Percentiles rank a stretch among this genome's conserved stretches.
Conservation (phyloP, 2,888 invertebrate genomes). For the Amphipyra tragopoginis region DNA sequence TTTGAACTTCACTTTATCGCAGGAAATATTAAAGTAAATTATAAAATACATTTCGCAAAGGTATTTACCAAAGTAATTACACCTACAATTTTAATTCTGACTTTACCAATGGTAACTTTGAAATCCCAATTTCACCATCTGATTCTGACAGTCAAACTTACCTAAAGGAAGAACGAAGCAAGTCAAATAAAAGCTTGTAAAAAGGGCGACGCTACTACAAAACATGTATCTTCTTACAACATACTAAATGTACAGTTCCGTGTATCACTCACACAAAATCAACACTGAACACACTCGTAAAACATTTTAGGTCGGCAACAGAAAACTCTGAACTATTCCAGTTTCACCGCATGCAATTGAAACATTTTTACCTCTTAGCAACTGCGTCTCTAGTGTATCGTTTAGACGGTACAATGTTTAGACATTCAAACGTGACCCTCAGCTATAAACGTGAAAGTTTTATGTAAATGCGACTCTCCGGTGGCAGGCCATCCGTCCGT, state of each 20-base stretch:
- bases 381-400: conserved; percentile 60
- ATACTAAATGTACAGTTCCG: conserved; percentile 23
- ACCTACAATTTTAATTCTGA: neutral
- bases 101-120: neutral
- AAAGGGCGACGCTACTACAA: neutral
- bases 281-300: conserved; percentile 45
- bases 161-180: too few species aligned
- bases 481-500: conserved; percentile 67
- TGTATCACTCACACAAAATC: conserved; percentile 37
- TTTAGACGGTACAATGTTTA: conserved; percentile 64
- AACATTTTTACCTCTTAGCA: conserved; percentile 65
- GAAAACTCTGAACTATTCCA: conserved; percentile 43
- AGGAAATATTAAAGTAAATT: neutral
- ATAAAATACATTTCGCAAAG: neutral
- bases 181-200: neutral
- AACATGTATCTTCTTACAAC: conserved; percentile 4
- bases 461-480: conserved; percentile 72
- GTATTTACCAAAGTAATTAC: neutral
- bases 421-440: conserved; percentile 70
- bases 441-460: conserved; percentile 75
- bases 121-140: neutral
- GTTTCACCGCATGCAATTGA: conserved; percentile 59
- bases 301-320: conserved; percentile 32
- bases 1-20: neutral
- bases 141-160: neutral